Base-by-base conservation (phyloP, 1,140 invertebrate genomes). In the Drosophila hydei region DNA sequence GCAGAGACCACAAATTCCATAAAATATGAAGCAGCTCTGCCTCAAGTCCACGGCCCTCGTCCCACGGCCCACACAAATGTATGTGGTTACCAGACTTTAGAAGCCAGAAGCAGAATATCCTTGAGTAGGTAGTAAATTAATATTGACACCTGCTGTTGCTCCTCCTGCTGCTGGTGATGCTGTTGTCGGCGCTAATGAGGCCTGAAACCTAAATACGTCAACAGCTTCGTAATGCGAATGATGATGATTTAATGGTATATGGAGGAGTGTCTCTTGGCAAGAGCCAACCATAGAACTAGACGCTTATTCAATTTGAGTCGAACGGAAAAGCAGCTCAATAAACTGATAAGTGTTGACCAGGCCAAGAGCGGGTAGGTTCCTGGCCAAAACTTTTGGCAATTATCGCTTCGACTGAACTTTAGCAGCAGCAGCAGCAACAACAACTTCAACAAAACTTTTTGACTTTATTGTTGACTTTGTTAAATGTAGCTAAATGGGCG, bases 401-500 rank as follows among this genome's bases (percentile, higher is more conserved):
- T 81, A 87, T 81, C 65, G 77, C 75, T 63, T 33, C 30, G 42
- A 27, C 42, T 19, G 36, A 67, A 65, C 52, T 43, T 56, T 27
- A 42, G 16, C 58, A 21, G 11, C 43, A 52, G 11, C 9, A 33
- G 30, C 27, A 16, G 16, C 62, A 65, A 43, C 21, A 43, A 38
- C 64, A 51, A 36, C 47, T 72, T 55, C 48, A 36, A 16, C 25
- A 65, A 62, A 77, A 63, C 25, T 88, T 85, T 88, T 76, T 75
- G 75, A 88, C 78, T 87, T 87, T 78, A 78, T 87, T 88, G 81
- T 87, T 87, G 81, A 87, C 83, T 88, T 88, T 81, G 75, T 81
- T 79, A 88, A 87, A 87, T 87, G 81, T 67, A 75, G 81, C 81
- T 87, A 87, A 87, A 87, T 88, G 83, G 83, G 71, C 78, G 83